A percentile compares a stretch with the other conserved stretches of the same genome.
Conservation (phyloP, 2,888 invertebrate genomes). For the Aproaerema taeniolella region DNA sequence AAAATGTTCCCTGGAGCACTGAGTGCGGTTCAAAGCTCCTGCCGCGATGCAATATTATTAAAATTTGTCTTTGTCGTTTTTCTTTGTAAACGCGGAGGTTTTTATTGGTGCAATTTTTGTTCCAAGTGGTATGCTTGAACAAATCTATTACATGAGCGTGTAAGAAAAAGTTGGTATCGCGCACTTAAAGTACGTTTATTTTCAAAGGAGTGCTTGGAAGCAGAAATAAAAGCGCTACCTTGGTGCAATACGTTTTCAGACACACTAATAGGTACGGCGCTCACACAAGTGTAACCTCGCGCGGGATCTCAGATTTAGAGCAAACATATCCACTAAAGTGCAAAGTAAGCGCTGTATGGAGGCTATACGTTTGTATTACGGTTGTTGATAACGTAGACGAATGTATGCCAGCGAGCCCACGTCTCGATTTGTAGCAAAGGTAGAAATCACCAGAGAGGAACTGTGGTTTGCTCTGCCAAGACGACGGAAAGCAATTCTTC, state of each 20-base stretch:
- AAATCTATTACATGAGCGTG: conserved; percentile 11
- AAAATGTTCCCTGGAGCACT: conserved; percentile 17
- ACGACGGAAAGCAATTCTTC: too few species aligned
- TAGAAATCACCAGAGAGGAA: too few species aligned
- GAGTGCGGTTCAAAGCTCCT: conserved; percentile 17
- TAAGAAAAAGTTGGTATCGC: conserved; percentile 13
- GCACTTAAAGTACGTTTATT: conserved; percentile 31
- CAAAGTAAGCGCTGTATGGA: conserved; percentile 29
- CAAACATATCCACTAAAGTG: conserved; percentile 35
- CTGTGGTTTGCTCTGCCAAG: too few species aligned
- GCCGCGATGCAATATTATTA: conserved; percentile 18
- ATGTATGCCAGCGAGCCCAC: background rate
- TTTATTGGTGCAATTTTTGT: conserved; percentile 21
- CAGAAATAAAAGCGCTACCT: conserved; percentile 54
- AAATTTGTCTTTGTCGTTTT: conserved; percentile 12
- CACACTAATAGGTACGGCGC: conserved; percentile 35
- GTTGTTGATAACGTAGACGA: conserved; percentile 4
- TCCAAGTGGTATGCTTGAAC: conserved; percentile 27
- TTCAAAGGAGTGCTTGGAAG: conserved; percentile 33
- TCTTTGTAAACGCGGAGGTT: background rate
- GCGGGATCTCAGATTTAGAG: conserved; percentile 35
- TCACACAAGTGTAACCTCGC: conserved; percentile 17
- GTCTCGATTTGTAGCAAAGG: background rate
- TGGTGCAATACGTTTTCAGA: conserved; percentile 42
- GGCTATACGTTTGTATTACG: conserved; percentile 6